A percentile compares a stretch with the other conserved stretches of the same genome.
These are phyloP conservation scores for Lysiphlebus fabarum DNA, from an alignment of 1,140 invertebrate species.

Conservation along the genomic window DNA sequence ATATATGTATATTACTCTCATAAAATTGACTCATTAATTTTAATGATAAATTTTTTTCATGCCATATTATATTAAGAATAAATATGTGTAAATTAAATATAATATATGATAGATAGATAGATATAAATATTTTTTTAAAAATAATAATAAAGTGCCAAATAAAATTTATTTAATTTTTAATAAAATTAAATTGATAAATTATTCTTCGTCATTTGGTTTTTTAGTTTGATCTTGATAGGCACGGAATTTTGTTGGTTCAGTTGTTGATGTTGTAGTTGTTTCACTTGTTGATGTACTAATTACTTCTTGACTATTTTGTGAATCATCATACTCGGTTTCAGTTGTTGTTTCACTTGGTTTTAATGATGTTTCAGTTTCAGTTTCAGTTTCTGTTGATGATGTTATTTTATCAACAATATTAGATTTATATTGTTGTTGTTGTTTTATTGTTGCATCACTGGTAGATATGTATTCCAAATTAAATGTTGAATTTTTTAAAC, in stretches of 20 bases:
- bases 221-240: neutral
- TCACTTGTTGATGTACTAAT: too few species aligned
- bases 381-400: too few species aligned
- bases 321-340: neutral
- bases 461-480: too few species aligned
- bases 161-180: slow-evolving; percentile 37
- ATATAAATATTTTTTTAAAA: slow-evolving; percentile 43
- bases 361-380: too few species aligned
- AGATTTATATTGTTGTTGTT: too few species aligned
- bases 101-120: too few species aligned
- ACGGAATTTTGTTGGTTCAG: neutral
- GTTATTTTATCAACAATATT: too few species aligned
- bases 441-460: too few species aligned
- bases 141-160: slow-evolving; percentile 52
- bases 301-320: slow-evolving; percentile 1
- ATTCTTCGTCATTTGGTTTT: slow-evolving; percentile 2
- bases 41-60: slow-evolving; percentile 25
- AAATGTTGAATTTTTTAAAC: neutral
- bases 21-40: too few species aligned
- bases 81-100: too few species aligned
- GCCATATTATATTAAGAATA: slow-evolving; percentile 49
- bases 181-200: slow-evolving; percentile 9
- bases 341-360: neutral
- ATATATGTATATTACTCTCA: too few species aligned
- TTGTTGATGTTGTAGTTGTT: too few species aligned